Conservation (phyloP, 2,888 invertebrate species). For the Automeris io region DNA sequence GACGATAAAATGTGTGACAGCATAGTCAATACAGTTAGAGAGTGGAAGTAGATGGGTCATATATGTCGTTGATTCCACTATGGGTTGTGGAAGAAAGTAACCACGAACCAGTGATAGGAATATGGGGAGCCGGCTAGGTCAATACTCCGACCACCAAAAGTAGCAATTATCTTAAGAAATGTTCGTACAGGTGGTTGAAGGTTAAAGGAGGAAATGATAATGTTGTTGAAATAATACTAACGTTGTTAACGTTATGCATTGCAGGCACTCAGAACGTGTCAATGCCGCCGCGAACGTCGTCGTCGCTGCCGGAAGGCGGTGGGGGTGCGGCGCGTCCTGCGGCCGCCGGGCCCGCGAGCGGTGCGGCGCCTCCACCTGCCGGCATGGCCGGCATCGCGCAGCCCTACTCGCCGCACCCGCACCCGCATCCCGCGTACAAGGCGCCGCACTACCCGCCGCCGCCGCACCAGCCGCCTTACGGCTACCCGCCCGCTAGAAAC, state of each 20-base stretch:
- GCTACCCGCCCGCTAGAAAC: conserved; percentile 58
- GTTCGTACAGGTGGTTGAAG: too few species aligned
- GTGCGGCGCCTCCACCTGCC: conserved; percentile 55
- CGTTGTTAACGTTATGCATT: conserved; percentile 24
- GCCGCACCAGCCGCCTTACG: conserved; percentile 65
- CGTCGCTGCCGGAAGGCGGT: conserved; percentile 80
- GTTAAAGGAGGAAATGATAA: neutral
- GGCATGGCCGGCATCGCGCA: conserved; percentile 62
- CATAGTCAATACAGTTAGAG: too few species aligned
- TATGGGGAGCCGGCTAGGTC: too few species aligned
- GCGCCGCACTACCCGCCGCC: conserved; percentile 68
- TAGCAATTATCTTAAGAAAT: too few species aligned
- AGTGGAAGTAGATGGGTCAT: too few species aligned
- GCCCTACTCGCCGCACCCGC: conserved; percentile 62
- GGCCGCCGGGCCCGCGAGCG: conserved; percentile 41
- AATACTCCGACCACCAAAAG: too few species aligned
- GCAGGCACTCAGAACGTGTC: conserved; percentile 94
- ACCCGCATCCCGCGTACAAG: conserved; percentile 51
- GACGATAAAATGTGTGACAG: too few species aligned
- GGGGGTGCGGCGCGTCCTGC: conserved; percentile 51
- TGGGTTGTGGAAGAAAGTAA: too few species aligned
- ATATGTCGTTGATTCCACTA: too few species aligned
- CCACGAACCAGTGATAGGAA: too few species aligned
- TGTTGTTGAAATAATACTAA: neutral
- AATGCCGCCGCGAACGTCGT: conserved; percentile 96